phyloP scores from a whole-genome alignment of 2,888 invertebrate species.

The Hyles lineata region DNA sequence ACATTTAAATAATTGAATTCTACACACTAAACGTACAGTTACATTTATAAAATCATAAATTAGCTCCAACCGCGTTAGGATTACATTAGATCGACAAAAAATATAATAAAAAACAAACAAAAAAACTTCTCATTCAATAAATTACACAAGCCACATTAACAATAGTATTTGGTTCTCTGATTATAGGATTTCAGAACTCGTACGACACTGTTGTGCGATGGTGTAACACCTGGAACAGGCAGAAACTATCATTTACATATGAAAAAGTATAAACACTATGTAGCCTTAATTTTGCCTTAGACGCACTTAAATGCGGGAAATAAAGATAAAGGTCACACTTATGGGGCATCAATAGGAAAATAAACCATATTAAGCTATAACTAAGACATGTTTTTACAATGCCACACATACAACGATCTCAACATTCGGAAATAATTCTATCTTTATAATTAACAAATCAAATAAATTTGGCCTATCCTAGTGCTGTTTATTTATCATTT shows the following conservation, averaged over 20 bases:
- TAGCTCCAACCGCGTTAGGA: conserved; percentile 59
- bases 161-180: conserved; percentile 83
- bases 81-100: conserved; percentile 50
- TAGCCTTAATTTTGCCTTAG: no score
- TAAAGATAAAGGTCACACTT: no score
- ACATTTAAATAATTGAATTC: conserved; percentile 50
- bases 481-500: no score
- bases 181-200: conserved; percentile 60
- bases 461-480: no score
- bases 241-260: conserved; percentile 27
- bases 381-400: no score
- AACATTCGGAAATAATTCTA: no score
- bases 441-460: no score
- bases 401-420: no score
- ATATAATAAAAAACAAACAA: conserved; percentile 53
- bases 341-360: no score
- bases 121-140: conserved; percentile 68
- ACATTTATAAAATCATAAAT: conserved; percentile 64
- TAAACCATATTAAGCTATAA: no score
- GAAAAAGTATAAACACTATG: no score
- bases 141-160: conserved; percentile 76
- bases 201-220: conserved; percentile 67
- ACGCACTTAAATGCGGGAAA: no score
- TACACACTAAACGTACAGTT: conserved; percentile 53
- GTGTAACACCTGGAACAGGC: conserved; percentile 55